A percentile compares a stretch with the other conserved stretches of the same genome.
Evolutionary conservation across 1,140 invertebrate genomes (phyloP).

Genomic region (Macrotrachela quadricornifera): DNA sequence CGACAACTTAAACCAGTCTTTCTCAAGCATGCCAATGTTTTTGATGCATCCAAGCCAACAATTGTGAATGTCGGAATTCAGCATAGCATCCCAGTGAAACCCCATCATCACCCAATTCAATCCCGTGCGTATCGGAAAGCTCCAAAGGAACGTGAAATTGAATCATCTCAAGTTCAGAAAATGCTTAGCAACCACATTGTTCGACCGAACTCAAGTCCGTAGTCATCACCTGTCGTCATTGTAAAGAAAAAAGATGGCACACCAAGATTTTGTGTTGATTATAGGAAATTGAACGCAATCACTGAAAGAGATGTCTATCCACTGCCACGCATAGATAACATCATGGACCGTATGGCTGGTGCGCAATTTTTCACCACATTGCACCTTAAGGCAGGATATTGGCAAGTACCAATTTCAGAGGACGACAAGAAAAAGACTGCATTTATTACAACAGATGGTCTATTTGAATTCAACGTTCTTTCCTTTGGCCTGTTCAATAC

Average conservation of each 20-base stretch:
- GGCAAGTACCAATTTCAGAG: not conserved
- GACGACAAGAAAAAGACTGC: conserved; percentile 5
- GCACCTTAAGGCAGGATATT: not conserved
- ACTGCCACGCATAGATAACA: not conserved
- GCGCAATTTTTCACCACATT: not conserved
- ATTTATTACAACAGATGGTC: conserved; percentile 3
- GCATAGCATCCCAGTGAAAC: too few species aligned
- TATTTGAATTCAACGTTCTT: conserved; percentile 6
- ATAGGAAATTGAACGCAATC: not conserved
- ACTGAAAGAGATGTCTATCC: not conserved
- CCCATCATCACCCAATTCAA: too few species aligned
- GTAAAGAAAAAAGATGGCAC: conserved; percentile 32
- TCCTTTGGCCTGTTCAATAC: conserved; percentile 8
- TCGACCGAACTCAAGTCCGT: conserved; percentile 21
- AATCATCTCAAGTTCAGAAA: not conserved
- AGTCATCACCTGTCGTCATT: conserved; percentile 31
- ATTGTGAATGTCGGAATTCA: too few species aligned
- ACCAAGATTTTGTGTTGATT: conserved; percentile 9
- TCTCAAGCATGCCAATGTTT: too few species aligned
- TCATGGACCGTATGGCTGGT: conserved; percentile 10
- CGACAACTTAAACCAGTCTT: too few species aligned
- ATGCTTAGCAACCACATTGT: conserved; percentile 7
- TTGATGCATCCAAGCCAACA: too few species aligned
- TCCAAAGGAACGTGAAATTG: too few species aligned
- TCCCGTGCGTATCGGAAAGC: too few species aligned